Base-by-base conservation (phyloP, 2,888 invertebrate genomes). In the Ichneumoninae sp. region DNA sequence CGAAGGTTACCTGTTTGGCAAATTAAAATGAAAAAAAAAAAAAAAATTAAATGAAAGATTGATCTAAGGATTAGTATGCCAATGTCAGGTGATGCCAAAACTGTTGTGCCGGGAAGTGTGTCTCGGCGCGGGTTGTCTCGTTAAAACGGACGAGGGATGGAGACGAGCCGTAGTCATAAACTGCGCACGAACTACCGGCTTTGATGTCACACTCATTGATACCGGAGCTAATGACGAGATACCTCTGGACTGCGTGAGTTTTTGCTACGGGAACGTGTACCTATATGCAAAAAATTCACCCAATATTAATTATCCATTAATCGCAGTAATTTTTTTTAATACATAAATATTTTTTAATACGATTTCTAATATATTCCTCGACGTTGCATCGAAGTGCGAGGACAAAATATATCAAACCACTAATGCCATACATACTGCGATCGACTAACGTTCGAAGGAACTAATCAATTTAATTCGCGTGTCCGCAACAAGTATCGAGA, bases 1-100 rank as follows among this genome's bases (percentile, higher is more conserved):
- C 65, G 40, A 75, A 81, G 73, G 65, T 75, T 66, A 30, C 33
- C 52, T 47, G 44, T 73, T 73, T 40, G 69, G 77, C 60, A 73
- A 80, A 40, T 69, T 82, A 77, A 75, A 73, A 44, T 57, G 30
- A 8, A 50, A 65, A 47, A 50, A 52, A n/a, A 52, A 65, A 47
- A 44, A 63, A 47, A 52, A 68, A 68, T 81, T 70, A 57, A 78
- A 52, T 44, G 30, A 22, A 63, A 52, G 19, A 54, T 79, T 57
- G 77, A 79, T 71, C 83, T 86, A 85, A 86, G 83, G 65, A 86
- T 76, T 83, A 89, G 86, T 89, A 71, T 90, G 89, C 87, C 86
- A 90, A 90, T 89, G 88, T 89, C 87, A 93, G 93, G 92, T 93
- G 89, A 92, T 93, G 92, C 91, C 91, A 87, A 91, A 89, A 89